phyloP scores from a whole-genome alignment of 30 jellyfish, hydroid and myxozoan genomes.

The Chironex yamaguchii region DNA sequence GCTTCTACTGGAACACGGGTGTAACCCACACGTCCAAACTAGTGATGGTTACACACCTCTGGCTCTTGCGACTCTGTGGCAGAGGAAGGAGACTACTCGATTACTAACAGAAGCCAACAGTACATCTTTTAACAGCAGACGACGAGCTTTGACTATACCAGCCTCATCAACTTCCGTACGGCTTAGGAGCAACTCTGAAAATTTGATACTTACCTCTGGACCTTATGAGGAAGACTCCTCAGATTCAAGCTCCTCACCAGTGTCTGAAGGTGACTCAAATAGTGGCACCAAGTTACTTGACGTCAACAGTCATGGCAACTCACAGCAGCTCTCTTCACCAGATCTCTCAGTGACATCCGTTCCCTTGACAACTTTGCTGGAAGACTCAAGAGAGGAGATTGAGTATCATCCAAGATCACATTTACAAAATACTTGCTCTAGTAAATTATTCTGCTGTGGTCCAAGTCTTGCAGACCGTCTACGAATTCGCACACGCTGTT shows the following conservation, averaged over 20 bases:
- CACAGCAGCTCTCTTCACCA: not conserved
- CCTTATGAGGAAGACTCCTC: not conserved
- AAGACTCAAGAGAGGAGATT: not conserved
- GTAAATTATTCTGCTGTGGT: not conserved
- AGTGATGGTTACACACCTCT: slow-evolving; percentile 79
- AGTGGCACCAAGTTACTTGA: not conserved
- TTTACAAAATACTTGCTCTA: not conserved
- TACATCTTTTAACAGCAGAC: not conserved
- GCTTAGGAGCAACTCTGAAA: not conserved
- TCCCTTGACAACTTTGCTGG: not conserved
- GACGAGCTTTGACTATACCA: no score
- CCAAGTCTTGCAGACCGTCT: not conserved
- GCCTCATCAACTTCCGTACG: not conserved
- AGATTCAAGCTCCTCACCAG: not conserved
- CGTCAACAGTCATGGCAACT: not conserved
- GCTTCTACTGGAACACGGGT: slow-evolving; percentile 80
- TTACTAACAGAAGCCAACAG: not conserved
- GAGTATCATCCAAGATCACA: not conserved
- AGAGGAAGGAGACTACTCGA: slow-evolving; percentile 60
- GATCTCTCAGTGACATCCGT: not conserved
- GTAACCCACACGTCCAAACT: slow-evolving; percentile 69
- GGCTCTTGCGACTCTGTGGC: slow-evolving; percentile 70
- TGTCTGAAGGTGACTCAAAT: not conserved
- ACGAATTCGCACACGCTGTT: not conserved
- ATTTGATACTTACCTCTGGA: no score